A percentile compares a stretch with the other conserved stretches of the same genome.
Evolutionary conservation across 1,140 invertebrate genomes (phyloP).

Genomic region (Camponotus vicinus): DNA sequence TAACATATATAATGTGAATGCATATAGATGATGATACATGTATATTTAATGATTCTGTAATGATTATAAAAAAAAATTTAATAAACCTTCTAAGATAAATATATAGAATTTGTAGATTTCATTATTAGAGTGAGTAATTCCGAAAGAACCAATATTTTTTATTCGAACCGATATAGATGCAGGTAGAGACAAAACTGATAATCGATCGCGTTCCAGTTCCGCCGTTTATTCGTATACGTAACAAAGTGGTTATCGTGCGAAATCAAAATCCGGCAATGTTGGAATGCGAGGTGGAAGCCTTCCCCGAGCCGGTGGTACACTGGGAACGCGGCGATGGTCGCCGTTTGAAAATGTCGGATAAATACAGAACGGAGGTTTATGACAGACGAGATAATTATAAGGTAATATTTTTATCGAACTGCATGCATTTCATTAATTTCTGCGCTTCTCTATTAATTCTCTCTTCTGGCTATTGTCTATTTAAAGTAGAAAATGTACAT

Average conservation of each 20-base stretch:
- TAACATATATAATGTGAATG: not conserved
- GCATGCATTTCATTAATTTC: not conserved
- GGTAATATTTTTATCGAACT: conserved; percentile 77
- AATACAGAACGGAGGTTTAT: conserved; percentile 89
- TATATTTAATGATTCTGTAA: no score
- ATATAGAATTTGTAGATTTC: not conserved
- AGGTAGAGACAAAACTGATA: conserved; percentile 32
- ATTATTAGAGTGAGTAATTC: conserved; percentile 25
- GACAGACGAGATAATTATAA: conserved; percentile 86
- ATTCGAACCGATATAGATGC: not conserved
- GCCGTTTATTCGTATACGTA: conserved; percentile 92
- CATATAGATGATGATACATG: not conserved
- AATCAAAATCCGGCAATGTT: conserved; percentile 90
- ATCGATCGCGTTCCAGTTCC: conserved; percentile 88
- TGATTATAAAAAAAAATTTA: not conserved
- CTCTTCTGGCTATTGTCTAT: not conserved
- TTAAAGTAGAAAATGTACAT: no score
- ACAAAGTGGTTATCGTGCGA: conserved; percentile 90
- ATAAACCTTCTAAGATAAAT: not conserved
- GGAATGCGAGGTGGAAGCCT: conserved; percentile 96
- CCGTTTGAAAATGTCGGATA: conserved; percentile 90
- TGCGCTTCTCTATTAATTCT: not conserved
- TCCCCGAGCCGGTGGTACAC: conserved; percentile 92
- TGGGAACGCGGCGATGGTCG: conserved; percentile 94
- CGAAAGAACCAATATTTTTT: not conserved